Base-by-base conservation (phyloP, 2,888 invertebrate genomes). In the Cheilosia vernalis region DNA sequence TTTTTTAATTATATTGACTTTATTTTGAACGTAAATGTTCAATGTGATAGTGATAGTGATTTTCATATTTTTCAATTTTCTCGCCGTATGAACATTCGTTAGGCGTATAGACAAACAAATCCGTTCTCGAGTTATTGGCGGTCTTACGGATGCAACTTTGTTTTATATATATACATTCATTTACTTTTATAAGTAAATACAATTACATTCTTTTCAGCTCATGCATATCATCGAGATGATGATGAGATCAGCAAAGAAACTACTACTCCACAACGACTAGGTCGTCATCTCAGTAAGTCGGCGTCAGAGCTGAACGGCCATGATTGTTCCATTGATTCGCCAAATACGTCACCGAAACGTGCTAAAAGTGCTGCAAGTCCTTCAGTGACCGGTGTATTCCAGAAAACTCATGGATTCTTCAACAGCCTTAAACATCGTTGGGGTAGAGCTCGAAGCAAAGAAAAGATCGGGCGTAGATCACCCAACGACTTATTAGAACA, bases 341-440 rank as follows among this genome's bases (percentile, higher is more conserved):
- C 92, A 88, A 93, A 92, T 83, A 92, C 93, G 81, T 93, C 93
- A 74, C 93, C 93, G 64, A 93, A 93, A 86, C 92, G 93, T 73
- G 90, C 90, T 88, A 92, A 91, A 85, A 91, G 92, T 87, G 92
- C 93, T 76, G 92, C 90, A 89, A 93, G 89, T 79, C 93, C 95
- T 21, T 95, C 95, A 47, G 95, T 95, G 30, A 95, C 96, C 66
- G 91, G 91, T 37, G 96, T 96, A 60, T 95, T 96, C 66, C 96
- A 96, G 90, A 94, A 95, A 89, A 96, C 97, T 0, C 96, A 96
- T 90, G 96, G 96, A 87, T 97, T 97, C 92, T 96, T 97, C 90
- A 95, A 95, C 87, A 96, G 96, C 88, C 92, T 97, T 67, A 96
- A 96, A 93, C 96, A 95, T 89, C 96, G 96, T 63, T 97, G 96